Base-by-base conservation (phyloP, 2,888 invertebrate species). In the Megalurothrips usitatus region DNA sequence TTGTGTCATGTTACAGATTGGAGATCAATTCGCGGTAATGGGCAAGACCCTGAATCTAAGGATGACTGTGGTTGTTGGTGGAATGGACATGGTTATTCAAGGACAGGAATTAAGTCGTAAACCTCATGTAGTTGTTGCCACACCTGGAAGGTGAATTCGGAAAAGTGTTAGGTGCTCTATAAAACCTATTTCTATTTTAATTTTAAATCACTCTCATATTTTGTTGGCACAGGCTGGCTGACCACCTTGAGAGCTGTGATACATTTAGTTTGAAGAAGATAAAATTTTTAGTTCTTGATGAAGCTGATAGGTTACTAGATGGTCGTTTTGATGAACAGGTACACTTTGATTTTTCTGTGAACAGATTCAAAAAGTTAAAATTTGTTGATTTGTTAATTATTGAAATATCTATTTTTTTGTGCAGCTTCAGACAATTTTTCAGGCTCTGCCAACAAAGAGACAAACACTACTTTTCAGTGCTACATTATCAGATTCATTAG, bases 71-170 rank as follows among this genome's bases (percentile, higher is more conserved):
- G 92, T 99, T 26, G 96, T 98, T n/a, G 99, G 99, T 12, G 98
- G 98, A 12, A 94, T 96, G 84, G 96, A 97, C 87, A 96, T 97
- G 91, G 91, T 98, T 82, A 89, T 92, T 19, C 98, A 99, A 87
- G 96, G 95, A 0, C 89, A 92, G 84, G 95, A 96, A 85, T 88
- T 99, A 28, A 90, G 94, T 17, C 92, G 92, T 83, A 91, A 92
- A 81, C 99, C 99, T 0, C 99, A 99, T 87, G 92, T 99, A 84
- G 95, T 99, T 1, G 94, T 99, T 0, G 96, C 98, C 0, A 99
- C 99, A 87, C 99, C 99, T 0, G 99, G 99, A 0, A 87, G 87
- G 86, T 86, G 82, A 48, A 6, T 43, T 43, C 6, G 11, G 14
- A 6, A 58, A 58, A 58, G 58, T 10, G 11, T 58, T 58, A 14